phyloP scores from a whole-genome alignment of 2,888 invertebrate species.

The Meteorus colon region DNA sequence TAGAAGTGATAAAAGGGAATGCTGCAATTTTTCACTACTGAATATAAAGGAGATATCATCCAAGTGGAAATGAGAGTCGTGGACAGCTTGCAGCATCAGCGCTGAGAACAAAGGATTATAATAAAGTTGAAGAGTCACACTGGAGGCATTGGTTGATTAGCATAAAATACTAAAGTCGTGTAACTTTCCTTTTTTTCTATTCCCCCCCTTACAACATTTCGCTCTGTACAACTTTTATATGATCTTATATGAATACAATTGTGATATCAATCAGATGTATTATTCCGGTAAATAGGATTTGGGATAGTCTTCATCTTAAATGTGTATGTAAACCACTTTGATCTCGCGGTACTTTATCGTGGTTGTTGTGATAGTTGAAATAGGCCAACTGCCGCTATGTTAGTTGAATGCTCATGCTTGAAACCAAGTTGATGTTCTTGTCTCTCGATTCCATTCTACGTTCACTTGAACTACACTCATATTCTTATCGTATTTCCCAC shows the following conservation, averaged over 20 bases:
- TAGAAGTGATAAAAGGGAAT: conserved; percentile 31
- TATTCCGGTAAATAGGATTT: neutral
- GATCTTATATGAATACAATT: neutral
- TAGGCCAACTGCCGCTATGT: conserved; percentile 3
- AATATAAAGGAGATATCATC: conserved; percentile 37
- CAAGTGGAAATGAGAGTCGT: conserved; percentile 37
- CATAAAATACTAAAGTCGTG: conserved; percentile 41
- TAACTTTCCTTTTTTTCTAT: neutral
- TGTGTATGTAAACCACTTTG: neutral
- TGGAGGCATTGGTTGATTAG: conserved; percentile 43
- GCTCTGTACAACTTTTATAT: neutral
- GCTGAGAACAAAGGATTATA: conserved; percentile 39
- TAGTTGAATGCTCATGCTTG: conserved; percentile 1
- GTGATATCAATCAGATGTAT: neutral
- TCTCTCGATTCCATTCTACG: neutral
- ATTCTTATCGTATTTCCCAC: conserved; percentile 16
- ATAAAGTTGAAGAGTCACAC: conserved; percentile 26
- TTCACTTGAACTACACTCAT: conserved; percentile 9
- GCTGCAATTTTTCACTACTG: conserved; percentile 47
- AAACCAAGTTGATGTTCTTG: conserved; percentile 23
- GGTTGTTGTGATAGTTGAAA: conserved; percentile 7
- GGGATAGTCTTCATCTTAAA: neutral
- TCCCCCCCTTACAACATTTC: neutral
- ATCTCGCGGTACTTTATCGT: neutral
- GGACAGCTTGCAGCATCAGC: conserved; percentile 46